Base-by-base conservation (phyloP, 2,888 invertebrate genomes). In the Dasypolia templi region DNA sequence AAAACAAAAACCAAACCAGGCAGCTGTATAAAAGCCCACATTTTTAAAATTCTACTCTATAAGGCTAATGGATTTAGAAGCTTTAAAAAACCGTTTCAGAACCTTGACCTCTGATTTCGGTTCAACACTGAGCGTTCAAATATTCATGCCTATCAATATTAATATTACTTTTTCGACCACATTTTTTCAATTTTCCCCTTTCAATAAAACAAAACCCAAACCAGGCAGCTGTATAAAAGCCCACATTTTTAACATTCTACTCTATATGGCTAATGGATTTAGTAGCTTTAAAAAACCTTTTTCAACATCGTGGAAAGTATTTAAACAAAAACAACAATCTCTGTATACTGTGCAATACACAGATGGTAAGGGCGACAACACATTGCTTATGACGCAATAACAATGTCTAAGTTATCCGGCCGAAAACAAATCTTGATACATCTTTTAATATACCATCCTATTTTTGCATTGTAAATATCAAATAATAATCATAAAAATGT, bases 291-390 rank as follows among this genome's bases (percentile, higher is more conserved):
- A 75, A 65, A 61, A 55, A 35, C 12, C 46, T n/a, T 69, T 67
- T 58, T 29, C 22, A 68, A 55, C 46, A 75, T 26, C 32, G 26
- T 26, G 32, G 26, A 32, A 61, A 77, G 22, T 42, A 49, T 68
- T 68, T 55, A 22, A 26, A 61, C 61, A 62, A 68, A 77, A 77
- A 61, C 2, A 74, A 32, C n/a, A 32, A 76, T 44, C 49, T 1
- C 32, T 49, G n/a, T n/a, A 49, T 49, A 22, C 29, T 22, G 32
- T 42, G 29, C n/a, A 14, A 71, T 53, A 42, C 19, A 22, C 4
- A 39, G 9, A 55, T 14, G 32, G 2, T 53, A 53, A 53, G n/a
- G 42, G 42, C 6, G 29, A 19, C 4, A n/a, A n/a, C 42, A 32
- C 14, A 72, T 70, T 70, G 39, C 1, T n/a, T 19, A n/a, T 3